Evolutionary conservation across 2,888 invertebrate genomes (phyloP).

Genomic region (Chrysopilus asiliformis): DNA sequence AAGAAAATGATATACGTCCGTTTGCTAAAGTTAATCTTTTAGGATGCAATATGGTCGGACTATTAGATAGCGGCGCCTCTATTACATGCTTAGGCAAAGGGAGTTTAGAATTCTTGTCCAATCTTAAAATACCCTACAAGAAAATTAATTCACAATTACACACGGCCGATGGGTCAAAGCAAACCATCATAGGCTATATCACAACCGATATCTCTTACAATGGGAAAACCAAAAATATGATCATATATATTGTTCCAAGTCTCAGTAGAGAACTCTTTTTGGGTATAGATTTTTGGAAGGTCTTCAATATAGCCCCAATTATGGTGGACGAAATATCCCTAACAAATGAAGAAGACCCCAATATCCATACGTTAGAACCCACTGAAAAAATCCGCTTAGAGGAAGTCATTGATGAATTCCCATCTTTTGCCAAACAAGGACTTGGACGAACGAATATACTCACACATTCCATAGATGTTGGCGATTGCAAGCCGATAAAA

Average conservation of each 20-base stretch:
- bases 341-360: background rate
- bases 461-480: background rate
- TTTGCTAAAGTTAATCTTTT: conserved; percentile 1
- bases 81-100: background rate
- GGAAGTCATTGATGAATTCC: background rate
- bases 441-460: background rate
- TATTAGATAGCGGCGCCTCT: background rate
- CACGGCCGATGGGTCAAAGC: no score
- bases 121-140: background rate
- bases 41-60: background rate
- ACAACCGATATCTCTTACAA: background rate
- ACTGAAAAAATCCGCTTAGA: background rate
- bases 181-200: no score
- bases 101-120: background rate
- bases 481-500: background rate
- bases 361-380: background rate
- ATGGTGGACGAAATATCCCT: background rate
- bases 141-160: background rate
- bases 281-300: background rate
- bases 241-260: background rate
- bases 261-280: background rate
- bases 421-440: background rate
- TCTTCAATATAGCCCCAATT: background rate
- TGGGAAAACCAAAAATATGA: background rate
- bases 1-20: background rate